Percentiles rank a stretch among this genome's conserved stretches.
Conservation (phyloP, 2,888 invertebrate species). For the Philhelius pedissequus region DNA sequence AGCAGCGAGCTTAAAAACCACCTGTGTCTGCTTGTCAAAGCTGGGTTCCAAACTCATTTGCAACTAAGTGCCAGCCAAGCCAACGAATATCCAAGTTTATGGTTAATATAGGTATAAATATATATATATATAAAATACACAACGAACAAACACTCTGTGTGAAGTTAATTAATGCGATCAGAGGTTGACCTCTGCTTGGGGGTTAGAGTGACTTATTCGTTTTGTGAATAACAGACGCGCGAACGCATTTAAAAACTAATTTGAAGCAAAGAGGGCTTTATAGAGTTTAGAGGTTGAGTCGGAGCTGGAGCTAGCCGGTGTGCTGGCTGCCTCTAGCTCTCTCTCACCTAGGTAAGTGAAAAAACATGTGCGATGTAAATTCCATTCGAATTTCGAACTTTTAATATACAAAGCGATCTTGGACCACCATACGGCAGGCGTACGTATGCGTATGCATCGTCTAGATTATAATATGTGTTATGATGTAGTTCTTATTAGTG, state of each 20-base stretch:
- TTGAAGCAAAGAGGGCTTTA: constrained; percentile 31
- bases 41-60: constrained; percentile 53
- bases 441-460: not conserved
- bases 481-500: not conserved
- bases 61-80: constrained; percentile 36
- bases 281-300: constrained; percentile 3
- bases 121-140: not conserved
- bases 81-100: not conserved
- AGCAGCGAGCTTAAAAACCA: constrained; percentile 31
- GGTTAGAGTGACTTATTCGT: constrained; percentile 51
- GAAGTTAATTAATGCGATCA: constrained; percentile 63
- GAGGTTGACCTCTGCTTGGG: constrained; percentile 59
- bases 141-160: not conserved
- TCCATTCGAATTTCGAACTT: constrained; percentile 25
- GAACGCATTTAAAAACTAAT: constrained; percentile 52
- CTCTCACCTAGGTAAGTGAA: constrained; percentile 34
- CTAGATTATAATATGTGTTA: not conserved
- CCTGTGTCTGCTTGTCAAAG: constrained; percentile 54
- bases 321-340: constrained; percentile 12
- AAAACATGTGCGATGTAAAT: constrained; percentile 43
- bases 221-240: constrained; percentile 19
- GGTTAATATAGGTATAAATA: not conserved
- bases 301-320: too few relatives aligned
- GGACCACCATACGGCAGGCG: constrained; percentile 57
- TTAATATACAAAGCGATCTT: constrained; percentile 21